A percentile compares a stretch with the other conserved stretches of the same genome.
Conservation (phyloP, 1,140 invertebrate genomes). For the Sycophila sp. region DNA sequence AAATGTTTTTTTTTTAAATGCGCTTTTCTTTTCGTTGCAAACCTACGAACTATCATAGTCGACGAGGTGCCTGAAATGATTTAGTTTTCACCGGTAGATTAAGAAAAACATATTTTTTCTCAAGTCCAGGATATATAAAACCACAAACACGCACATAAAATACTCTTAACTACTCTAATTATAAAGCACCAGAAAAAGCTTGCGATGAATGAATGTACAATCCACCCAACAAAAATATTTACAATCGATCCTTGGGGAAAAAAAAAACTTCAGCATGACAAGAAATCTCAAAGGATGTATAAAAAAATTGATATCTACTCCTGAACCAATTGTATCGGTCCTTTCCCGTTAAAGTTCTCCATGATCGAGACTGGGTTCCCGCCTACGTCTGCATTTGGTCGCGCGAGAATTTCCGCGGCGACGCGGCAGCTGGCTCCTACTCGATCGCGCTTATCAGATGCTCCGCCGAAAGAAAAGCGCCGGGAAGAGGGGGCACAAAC, state of each 20-base stretch:
- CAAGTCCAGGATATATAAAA: too few species aligned
- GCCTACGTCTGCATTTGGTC: slow-evolving; percentile 23
- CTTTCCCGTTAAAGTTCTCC: slow-evolving; percentile 12
- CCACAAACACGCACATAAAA: too few species aligned
- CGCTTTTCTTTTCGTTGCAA: too few species aligned
- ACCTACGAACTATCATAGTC: too few species aligned
- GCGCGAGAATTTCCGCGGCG: slow-evolving; percentile 5
- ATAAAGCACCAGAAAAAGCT: too few species aligned
- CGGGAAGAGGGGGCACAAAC: not conserved
- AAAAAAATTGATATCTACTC: not conserved
- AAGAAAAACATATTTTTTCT: too few species aligned
- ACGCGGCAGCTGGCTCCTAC: slow-evolving; percentile 6
- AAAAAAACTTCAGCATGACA: too few species aligned
- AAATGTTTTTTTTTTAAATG: too few species aligned
- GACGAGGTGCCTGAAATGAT: too few species aligned
- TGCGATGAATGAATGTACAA: not conserved
- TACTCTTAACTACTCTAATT: too few species aligned
- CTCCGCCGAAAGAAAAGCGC: not conserved
- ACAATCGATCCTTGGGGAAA: not conserved
- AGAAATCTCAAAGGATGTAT: too few species aligned
- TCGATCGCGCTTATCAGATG: not conserved
- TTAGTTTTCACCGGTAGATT: too few species aligned
- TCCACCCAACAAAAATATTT: not conserved
- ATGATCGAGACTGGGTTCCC: not conserved
- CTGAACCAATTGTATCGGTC: slow-evolving; percentile 18